Base-by-base conservation (phyloP, 2,113 vertebrate genomes). In the Urocynchramus pylzowi region DNA sequence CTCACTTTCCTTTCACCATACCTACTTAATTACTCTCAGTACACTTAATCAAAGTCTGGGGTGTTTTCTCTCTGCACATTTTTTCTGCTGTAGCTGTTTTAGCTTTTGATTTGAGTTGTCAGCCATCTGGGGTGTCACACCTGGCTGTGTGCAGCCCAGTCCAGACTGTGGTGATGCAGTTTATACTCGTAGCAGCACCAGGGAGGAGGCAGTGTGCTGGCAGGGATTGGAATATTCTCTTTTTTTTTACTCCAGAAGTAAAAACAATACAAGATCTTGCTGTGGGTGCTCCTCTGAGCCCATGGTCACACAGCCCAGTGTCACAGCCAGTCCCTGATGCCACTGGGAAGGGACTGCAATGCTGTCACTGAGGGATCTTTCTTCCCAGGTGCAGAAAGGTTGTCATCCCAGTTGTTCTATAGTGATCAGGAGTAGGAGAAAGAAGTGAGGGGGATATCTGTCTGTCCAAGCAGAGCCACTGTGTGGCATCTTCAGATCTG, bases 141-240 rank as follows among this genome's bases (percentile, higher is more conserved):
- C 52, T 61, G 59, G 13, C 76, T 63, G 57, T 2, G 5, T 61
- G 33, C 47, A 88, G 6, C 53, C 59, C 74, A 27, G 27, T 18
- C 56, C 0, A n/a, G 1, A 23, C 33, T 24, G 20, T 12, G 31
- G 59, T 0, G 1, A 14, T 16, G 11, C 8, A 7, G 16, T 26
- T 70, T 45, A 3, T 50, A 8, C 44, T 67, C n/a, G 11, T 59
- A 87, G 52, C 33, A 84, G 67, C 39, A 57, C 28, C 6, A 39
- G 39, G 52, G n/a, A 39, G 60, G 47, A 70, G 69, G 56, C 50
- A 39, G 39, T 22, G 2, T 37, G 31, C 31, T 4, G 23, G 30
- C 35, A 67, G 57, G 31, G 39, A 24, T 28, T 60, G 83, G 42
- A 53, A 41, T 13, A 10, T 18, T 83, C 61, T 78, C 73, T 41